A percentile compares a stretch with the other conserved stretches of the same genome.
phyloP scores from a whole-genome alignment of 2,888 invertebrate species.

The Euzetes globulus region DNA sequence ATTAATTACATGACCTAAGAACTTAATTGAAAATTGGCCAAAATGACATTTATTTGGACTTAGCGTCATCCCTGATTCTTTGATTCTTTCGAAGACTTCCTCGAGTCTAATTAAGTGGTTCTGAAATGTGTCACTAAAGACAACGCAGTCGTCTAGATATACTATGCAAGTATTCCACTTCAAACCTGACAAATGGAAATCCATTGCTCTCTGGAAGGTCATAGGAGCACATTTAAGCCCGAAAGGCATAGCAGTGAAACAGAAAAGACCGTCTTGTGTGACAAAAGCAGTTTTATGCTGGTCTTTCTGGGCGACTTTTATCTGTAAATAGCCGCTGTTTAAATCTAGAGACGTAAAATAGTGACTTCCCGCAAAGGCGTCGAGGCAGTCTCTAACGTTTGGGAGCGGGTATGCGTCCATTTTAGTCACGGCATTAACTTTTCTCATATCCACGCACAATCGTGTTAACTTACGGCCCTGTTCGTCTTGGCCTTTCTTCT shows the following conservation, averaged over 20 bases:
- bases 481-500: too few species aligned
- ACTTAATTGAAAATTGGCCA: neutral
- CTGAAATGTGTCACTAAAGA: neutral
- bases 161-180: neutral
- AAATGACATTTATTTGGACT: neutral
- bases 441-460: too few species aligned
- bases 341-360: neutral
- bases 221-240: neutral
- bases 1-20: neutral
- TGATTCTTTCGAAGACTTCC: neutral
- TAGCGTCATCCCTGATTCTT: neutral
- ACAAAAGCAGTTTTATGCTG: neutral
- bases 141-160: neutral
- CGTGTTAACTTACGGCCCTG: too few species aligned
- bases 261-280: neutral
- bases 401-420: too few species aligned
- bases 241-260: neutral
- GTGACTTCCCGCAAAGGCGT: neutral
- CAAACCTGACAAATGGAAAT: neutral
- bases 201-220: neutral
- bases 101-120: neutral
- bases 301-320: neutral
- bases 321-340: neutral
- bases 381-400: neutral
- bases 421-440: too few species aligned